Percentiles rank a stretch among this genome's conserved stretches.
phyloP scores from a whole-genome alignment of 2,113 vertebrate genomes.

The Pterocles gutturalis region DNA sequence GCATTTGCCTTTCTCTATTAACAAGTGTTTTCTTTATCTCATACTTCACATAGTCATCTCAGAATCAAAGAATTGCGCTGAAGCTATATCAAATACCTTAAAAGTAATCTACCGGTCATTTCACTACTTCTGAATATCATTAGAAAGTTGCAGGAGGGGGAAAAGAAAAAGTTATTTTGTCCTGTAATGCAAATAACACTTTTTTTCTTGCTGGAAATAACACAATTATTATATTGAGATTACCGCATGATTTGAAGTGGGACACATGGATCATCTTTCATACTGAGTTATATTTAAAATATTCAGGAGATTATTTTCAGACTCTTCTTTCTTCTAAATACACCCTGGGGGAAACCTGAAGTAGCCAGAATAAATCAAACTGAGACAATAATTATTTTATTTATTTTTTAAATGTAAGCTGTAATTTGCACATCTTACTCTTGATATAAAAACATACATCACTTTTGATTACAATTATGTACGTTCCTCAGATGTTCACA shows the following conservation, averaged over 20 bases:
- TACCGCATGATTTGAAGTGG: background rate
- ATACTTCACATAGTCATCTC: background rate
- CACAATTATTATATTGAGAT: background rate
- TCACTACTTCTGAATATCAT: background rate
- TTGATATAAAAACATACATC: background rate
- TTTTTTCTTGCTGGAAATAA: background rate
- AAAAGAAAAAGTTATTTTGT: background rate
- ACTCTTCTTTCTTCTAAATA: background rate
- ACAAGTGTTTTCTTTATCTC: background rate
- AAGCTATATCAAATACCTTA: background rate
- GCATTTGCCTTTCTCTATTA: background rate
- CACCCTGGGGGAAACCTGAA: background rate
- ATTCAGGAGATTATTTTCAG: background rate
- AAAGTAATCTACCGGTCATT: background rate
- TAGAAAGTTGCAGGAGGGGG: background rate
- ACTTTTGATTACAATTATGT: background rate
- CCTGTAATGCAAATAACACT: background rate
- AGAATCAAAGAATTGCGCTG: background rate
- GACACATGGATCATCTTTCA: background rate
- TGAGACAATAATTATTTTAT: background rate
- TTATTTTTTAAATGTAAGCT: background rate
- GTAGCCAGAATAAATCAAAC: constrained; percentile 1
- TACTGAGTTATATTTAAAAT: background rate
- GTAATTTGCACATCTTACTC: background rate
- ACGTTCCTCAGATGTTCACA: background rate